Evolutionary conservation across 2,888 invertebrate genomes (phyloP).

Genomic region (Cryptocheilus praepositus): DNA sequence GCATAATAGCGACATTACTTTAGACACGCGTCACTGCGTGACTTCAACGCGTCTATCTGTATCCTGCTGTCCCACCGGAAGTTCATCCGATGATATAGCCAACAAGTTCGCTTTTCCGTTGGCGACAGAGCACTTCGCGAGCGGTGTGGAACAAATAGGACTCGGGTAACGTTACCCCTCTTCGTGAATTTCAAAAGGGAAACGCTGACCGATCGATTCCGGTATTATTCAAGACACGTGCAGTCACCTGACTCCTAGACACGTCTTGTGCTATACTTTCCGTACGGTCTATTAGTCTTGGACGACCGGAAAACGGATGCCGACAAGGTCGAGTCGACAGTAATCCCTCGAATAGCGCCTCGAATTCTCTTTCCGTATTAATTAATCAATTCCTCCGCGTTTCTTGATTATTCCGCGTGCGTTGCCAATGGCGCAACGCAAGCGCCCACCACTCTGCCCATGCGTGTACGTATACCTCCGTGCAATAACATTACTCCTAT

Average conservation of each 20-base stretch:
- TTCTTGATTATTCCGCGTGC: constrained; percentile 35
- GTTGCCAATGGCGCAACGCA: constrained; percentile 38
- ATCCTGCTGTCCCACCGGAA: constrained; percentile 30
- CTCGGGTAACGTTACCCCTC: background rate
- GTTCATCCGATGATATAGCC: constrained; percentile 39
- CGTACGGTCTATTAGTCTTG: constrained; percentile 15
- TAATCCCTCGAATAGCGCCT: constrained; percentile 3
- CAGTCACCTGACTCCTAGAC: constrained; percentile 9
- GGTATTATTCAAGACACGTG: constrained; percentile 32
- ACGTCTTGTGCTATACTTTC: constrained; percentile 26
- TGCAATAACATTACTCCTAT: constrained; percentile 29
- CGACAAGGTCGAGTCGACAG: constrained; percentile 39
- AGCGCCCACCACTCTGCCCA: background rate
- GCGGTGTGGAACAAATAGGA: too few relatives aligned
- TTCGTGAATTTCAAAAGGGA: too few relatives aligned
- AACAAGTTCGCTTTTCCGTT: constrained; percentile 27
- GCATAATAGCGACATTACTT: constrained; percentile 40
- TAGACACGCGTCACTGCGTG: constrained; percentile 46
- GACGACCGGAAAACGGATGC: constrained; percentile 29
- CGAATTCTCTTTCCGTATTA: constrained; percentile 41
- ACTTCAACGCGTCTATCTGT: constrained; percentile 20
- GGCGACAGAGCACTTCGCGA: too few relatives aligned
- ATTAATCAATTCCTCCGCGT: constrained; percentile 45
- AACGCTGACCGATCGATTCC: background rate
- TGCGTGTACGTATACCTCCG: background rate